These are phyloP conservation scores for Yponomeuta evonymella DNA, from an alignment of 2,888 invertebrate genomes.

Conservation along the genomic window DNA sequence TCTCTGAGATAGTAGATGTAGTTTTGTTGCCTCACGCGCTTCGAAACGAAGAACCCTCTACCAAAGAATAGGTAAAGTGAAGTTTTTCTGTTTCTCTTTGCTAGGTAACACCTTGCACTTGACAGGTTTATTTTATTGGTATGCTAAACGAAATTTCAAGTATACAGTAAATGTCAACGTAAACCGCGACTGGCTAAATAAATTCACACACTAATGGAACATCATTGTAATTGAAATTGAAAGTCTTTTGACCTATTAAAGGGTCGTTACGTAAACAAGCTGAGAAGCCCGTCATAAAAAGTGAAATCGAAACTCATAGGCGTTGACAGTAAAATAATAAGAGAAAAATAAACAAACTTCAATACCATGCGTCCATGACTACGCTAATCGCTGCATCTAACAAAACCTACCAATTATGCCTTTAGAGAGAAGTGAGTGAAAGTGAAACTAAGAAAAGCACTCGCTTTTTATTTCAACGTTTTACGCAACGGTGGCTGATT, in stretches of 20 bases:
- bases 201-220: neutral
- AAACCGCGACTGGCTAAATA: neutral
- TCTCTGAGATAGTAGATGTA: no score
- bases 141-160: neutral
- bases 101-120: neutral
- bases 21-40: neutral
- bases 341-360: neutral
- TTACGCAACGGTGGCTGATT: constrained; percentile 5
- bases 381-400: constrained; percentile 5
- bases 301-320: constrained; percentile 5
- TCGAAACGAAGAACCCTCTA: neutral
- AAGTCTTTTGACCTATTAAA: constrained; percentile 2
- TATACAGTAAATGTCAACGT: neutral
- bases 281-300: neutral
- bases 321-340: constrained; percentile 3
- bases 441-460: constrained; percentile 1
- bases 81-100: neutral
- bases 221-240: neutral
- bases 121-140: neutral
- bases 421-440: constrained; percentile 1
- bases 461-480: neutral
- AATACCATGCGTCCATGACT: constrained; percentile 1
- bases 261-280: constrained; percentile 7
- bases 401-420: constrained; percentile 7
- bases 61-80: neutral